Evolutionary conservation across 2,888 invertebrate genomes (phyloP).

Genomic region (Drosophila mimetica): DNA sequence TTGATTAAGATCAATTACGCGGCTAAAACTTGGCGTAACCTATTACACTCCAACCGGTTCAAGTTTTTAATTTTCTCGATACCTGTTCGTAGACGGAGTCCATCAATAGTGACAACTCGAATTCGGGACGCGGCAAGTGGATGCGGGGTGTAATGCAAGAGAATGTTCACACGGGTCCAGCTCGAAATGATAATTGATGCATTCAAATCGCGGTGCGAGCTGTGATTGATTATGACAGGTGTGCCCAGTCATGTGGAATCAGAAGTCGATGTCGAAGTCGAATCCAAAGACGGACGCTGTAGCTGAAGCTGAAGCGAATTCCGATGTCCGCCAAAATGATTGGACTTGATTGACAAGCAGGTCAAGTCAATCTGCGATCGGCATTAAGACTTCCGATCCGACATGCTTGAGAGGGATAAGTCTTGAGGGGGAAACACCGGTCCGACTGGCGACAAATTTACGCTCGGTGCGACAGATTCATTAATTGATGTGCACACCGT

Average conservation of each 20-base stretch:
- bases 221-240: conserved; percentile 78
- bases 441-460: conserved; percentile 81
- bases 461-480: conserved; percentile 82
- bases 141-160: conserved; percentile 27
- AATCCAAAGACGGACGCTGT: conserved; percentile 33
- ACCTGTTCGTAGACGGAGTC: conserved; percentile 39
- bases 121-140: conserved; percentile 4
- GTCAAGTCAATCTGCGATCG: conserved; percentile 58
- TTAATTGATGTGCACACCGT: conserved; percentile 82
- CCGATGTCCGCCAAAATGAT: conserved; percentile 74
- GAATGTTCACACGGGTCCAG: conserved; percentile 65
- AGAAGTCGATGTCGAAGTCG: conserved; percentile 11
- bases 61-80: conserved; percentile 12
- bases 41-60: conserved; percentile 37
- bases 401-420: not conserved
- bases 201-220: conserved; percentile 65
- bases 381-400: conserved; percentile 46
- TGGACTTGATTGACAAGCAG: conserved; percentile 75
- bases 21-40: conserved; percentile 9
- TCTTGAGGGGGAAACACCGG: conserved; percentile 20
- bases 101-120: conserved; percentile 45
- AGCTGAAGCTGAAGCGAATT: conserved; percentile 53
- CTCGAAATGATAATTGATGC: conserved; percentile 67
- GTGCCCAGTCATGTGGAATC: conserved; percentile 67
- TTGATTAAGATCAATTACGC: conserved; percentile 46